phyloP scores from a whole-genome alignment of 2,113 vertebrate genomes.

The Mirounga angustirostris region DNA sequence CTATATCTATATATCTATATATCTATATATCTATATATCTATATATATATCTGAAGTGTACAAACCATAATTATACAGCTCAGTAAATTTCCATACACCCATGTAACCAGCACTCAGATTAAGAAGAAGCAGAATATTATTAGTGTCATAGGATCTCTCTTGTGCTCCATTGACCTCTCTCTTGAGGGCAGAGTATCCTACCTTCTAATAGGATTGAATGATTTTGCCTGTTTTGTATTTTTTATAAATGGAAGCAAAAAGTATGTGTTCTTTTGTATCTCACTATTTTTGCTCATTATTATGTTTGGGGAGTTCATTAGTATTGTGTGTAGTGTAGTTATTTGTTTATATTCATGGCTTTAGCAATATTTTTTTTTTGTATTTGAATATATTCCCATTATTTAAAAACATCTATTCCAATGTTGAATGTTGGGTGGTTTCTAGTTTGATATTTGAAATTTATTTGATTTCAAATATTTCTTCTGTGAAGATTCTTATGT shows the following conservation, averaged over 20 bases:
- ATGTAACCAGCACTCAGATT: not conserved
- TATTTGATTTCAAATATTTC: not conserved
- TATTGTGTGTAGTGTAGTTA: not conserved
- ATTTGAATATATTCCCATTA: not conserved
- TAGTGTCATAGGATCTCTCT: not conserved
- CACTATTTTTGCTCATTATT: not conserved
- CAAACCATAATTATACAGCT: not conserved
- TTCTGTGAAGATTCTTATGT: not conserved
- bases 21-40: too few relatives aligned
- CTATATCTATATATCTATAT: not conserved
- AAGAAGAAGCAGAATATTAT: not conserved
- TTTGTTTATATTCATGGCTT: conserved; percentile 7
- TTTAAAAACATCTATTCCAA: not conserved
- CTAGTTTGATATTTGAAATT: not conserved
- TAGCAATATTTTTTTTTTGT: not conserved
- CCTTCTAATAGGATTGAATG: not conserved
- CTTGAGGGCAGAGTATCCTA: not conserved
- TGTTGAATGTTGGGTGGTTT: not conserved
- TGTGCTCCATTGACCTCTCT: not conserved
- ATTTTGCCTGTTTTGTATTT: not conserved
- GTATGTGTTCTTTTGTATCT: not conserved
- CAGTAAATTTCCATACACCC: not conserved
- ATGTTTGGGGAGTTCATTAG: not conserved
- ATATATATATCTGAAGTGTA: not conserved
- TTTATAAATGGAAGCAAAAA: not conserved